These are phyloP conservation scores for Bagarius yarrelli DNA, from an alignment of 2,113 vertebrate species.

Conservation along the genomic window DNA sequence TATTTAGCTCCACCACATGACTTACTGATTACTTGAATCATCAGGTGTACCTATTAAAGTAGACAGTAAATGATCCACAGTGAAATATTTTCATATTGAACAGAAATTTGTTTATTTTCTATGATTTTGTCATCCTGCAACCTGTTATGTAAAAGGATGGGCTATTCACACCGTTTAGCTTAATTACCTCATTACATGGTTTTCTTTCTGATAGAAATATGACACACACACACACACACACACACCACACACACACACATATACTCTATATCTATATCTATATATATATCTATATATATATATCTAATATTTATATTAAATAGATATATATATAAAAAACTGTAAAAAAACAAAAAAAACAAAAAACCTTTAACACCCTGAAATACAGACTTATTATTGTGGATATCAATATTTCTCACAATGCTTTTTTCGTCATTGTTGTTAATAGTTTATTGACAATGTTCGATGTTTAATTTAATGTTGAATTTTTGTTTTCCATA, in stretches of 20 bases:
- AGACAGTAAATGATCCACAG: neutral
- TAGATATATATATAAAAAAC: too few relatives aligned
- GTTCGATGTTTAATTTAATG: neutral
- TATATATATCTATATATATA: too few relatives aligned
- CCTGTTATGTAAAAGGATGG: neutral
- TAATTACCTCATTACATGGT: neutral
- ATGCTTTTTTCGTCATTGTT: neutral
- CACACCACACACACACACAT: too few relatives aligned
- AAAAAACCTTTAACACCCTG: too few relatives aligned
- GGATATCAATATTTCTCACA: neutral
- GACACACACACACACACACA: too few relatives aligned
- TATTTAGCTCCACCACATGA: neutral
- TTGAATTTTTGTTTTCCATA: neutral
- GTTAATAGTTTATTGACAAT: neutral
- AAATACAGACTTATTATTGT: neutral
- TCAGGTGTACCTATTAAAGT: neutral
- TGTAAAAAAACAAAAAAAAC: too few relatives aligned
- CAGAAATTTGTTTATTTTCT: neutral
- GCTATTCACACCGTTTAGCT: neutral
- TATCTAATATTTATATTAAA: too few relatives aligned
- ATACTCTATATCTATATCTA: too few relatives aligned
- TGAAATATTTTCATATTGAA: neutral
- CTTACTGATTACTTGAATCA: neutral
- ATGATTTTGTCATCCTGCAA: neutral
- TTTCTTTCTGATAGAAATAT: neutral